Evolutionary conservation across 2,797 vertebrate species (phyloP).

Genomic region (Spheniscus humboldti): DNA sequence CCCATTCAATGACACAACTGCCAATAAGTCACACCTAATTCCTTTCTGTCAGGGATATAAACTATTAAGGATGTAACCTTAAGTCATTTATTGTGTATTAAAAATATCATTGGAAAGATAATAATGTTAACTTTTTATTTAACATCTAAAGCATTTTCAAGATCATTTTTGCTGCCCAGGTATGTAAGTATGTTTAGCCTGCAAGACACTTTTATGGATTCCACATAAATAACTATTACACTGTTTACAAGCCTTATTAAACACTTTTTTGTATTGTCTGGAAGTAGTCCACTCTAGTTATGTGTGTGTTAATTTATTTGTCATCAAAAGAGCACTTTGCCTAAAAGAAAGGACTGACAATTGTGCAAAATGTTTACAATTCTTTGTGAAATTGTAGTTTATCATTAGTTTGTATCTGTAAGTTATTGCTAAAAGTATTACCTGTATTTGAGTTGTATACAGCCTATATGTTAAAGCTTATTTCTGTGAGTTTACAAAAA

Average conservation of each 20-base stretch:
- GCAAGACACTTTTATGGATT: conserved; percentile 79
- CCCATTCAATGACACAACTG: conserved; percentile 89
- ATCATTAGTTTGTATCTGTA: conserved; percentile 80
- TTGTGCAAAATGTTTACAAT: conserved; percentile 85
- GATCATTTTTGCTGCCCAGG: conserved; percentile 68
- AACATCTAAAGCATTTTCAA: conserved; percentile 68
- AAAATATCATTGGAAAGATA: conserved; percentile 66
- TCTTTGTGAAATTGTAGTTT: conserved; percentile 80
- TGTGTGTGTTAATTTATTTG: conserved; percentile 95
- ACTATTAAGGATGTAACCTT: conserved; percentile 68
- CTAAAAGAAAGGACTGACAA: conserved; percentile 84
- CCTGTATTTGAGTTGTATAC: conserved; percentile 79
- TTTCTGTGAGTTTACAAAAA: conserved; percentile 78
- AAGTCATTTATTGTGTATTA: conserved; percentile 69
- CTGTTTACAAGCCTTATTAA: conserved; percentile 78
- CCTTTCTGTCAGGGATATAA: conserved; percentile 73
- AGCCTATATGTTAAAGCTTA: conserved; percentile 75
- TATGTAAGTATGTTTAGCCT: conserved; percentile 75
- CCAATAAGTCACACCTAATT: conserved; percentile 90
- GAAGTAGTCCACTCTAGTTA: conserved; percentile 78
- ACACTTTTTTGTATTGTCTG: conserved; percentile 79
- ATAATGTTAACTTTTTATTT: conserved; percentile 75
- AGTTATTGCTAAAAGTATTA: conserved; percentile 81
- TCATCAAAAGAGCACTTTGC: conserved; percentile 90
- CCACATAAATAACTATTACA: conserved; percentile 68